Conservation (phyloP, 1,140 invertebrate genomes). For the Trichonephila clavata region DNA sequence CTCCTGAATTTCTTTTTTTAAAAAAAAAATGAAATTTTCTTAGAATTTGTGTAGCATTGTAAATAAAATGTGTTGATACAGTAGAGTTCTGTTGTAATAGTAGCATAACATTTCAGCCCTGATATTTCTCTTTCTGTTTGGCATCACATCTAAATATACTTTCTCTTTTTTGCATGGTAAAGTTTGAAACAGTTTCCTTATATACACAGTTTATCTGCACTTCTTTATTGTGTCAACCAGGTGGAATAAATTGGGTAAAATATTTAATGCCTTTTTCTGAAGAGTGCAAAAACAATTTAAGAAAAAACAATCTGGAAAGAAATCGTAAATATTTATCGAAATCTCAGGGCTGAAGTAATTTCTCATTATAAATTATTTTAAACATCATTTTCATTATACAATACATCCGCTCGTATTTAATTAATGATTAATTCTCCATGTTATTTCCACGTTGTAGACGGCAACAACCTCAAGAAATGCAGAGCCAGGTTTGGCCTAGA, state of each 20-base stretch:
- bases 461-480: slow-evolving; percentile 99
- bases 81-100: neutral
- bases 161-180: slow-evolving; percentile 71
- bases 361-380: neutral
- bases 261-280: slow-evolving; percentile 4
- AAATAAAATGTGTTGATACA: slow-evolving; percentile 16
- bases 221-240: slow-evolving; percentile 69
- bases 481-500: slow-evolving; percentile 98
- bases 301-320: neutral
- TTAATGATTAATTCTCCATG: neutral
- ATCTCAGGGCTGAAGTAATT: slow-evolving; percentile 73
- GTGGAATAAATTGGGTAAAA: slow-evolving; percentile 65
- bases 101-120: slow-evolving; percentile 60
- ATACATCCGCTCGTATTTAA: neutral
- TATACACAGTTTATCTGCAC: slow-evolving; percentile 59
- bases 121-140: slow-evolving; percentile 70
- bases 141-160: neutral
- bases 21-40: neutral
- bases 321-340: slow-evolving; percentile 33
- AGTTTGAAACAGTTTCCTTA: slow-evolving; percentile 17
- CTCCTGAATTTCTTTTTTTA: neutral
- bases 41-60: slow-evolving; percentile 34
- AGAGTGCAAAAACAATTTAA: neutral
- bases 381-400: too few species aligned
- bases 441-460: slow-evolving; percentile 81